Percentiles rank a stretch among this genome's conserved stretches.
Conservation (phyloP, 2,888 invertebrate species). For the Adelphocoris suturalis region DNA sequence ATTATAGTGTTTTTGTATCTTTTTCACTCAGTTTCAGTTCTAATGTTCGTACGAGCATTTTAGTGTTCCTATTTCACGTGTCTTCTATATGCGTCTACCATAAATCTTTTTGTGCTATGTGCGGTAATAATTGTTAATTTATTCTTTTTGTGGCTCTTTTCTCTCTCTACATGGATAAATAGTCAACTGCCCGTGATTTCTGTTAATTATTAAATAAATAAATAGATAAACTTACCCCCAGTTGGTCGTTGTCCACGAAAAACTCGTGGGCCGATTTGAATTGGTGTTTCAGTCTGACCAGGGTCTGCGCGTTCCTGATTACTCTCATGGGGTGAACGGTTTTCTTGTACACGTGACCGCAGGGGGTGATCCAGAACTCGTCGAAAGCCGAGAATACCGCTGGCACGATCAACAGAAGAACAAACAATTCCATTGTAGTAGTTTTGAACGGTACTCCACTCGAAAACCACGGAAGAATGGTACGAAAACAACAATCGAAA, state of each 20-base stretch:
- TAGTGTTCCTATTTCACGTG: too few relatives aligned
- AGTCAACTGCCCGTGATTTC: too few relatives aligned
- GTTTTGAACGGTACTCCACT: neutral
- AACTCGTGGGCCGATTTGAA: slow-evolving; percentile 53
- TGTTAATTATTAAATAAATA: too few relatives aligned
- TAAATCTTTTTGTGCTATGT: too few relatives aligned
- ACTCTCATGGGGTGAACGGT: slow-evolving; percentile 48
- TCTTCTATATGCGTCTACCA: too few relatives aligned
- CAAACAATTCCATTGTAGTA: neutral
- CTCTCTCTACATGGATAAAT: too few relatives aligned
- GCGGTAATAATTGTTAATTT: too few relatives aligned
- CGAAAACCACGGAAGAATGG: neutral
- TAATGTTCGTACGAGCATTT: too few relatives aligned
- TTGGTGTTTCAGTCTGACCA: slow-evolving; percentile 62
- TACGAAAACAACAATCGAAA: neutral
- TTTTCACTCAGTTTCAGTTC: too few relatives aligned
- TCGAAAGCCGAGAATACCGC: slow-evolving; percentile 40
- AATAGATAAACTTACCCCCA: slow-evolving; percentile 54
- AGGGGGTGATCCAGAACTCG: slow-evolving; percentile 64
- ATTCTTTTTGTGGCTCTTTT: too few relatives aligned
- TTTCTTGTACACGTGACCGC: slow-evolving; percentile 63
- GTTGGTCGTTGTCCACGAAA: slow-evolving; percentile 40
- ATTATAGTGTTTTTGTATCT: too few relatives aligned
- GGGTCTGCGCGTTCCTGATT: slow-evolving; percentile 51
- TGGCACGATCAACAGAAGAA: slow-evolving; percentile 3